These are phyloP conservation scores for Chloebia gouldiae DNA, from an alignment of 2,113 vertebrate species.

Conservation along the genomic window DNA sequence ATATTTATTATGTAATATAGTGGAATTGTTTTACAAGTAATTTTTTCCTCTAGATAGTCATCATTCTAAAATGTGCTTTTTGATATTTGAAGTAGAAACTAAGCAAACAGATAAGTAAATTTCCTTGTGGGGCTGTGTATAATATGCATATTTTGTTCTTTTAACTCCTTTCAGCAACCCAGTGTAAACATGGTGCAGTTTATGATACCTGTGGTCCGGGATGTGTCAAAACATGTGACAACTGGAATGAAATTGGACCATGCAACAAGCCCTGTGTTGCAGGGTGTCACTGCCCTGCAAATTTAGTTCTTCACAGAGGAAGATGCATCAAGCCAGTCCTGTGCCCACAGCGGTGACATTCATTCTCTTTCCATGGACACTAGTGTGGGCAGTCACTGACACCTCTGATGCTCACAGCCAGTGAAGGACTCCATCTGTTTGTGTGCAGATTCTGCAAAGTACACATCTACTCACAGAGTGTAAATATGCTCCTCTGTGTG, in stretches of 20 bases:
- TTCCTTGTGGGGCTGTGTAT: not conserved
- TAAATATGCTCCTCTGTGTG: conserved; percentile 54
- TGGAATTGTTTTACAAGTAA: not conserved
- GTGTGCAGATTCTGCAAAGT: conserved; percentile 41
- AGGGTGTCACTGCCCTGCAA: conserved; percentile 95
- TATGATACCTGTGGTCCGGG: conserved; percentile 96
- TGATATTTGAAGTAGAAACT: not conserved
- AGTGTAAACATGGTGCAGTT: conserved; percentile 92
- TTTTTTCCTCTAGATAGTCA: not conserved
- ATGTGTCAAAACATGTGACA: conserved; percentile 94
- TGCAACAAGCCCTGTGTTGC: conserved; percentile 90
- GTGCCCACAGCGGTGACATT: conserved; percentile 91
- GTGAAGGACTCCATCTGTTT: conserved; percentile 61
- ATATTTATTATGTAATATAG: not conserved
- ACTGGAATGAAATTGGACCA: conserved; percentile 96
- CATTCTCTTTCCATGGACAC: conserved; percentile 45
- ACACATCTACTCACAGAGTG: conserved; percentile 21
- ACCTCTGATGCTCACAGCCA: conserved; percentile 27
- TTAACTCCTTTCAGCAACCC: conserved; percentile 79
- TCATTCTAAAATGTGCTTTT: not conserved
- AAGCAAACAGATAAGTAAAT: not conserved
- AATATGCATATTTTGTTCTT: not conserved
- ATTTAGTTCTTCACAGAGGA: conserved; percentile 89
- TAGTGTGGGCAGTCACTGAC: not conserved
- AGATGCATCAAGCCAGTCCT: conserved; percentile 93